These are phyloP conservation scores for Neoniphon sammara DNA, from an alignment of 2,797 vertebrate species.

Conservation along the genomic window DNA sequence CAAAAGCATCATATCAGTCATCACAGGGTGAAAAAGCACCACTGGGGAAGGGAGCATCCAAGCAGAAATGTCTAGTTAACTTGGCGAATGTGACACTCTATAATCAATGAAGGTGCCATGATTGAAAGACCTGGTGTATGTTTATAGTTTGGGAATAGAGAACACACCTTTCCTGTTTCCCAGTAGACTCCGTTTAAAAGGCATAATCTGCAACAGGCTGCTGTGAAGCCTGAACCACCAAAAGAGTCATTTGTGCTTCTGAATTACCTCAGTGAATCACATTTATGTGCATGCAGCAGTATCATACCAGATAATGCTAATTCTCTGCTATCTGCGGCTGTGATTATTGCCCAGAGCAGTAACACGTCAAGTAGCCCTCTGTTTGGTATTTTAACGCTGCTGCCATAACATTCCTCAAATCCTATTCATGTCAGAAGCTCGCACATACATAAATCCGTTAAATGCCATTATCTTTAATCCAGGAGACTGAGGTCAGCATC, in stretches of 20 bases:
- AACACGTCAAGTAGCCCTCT: conserved; percentile 24
- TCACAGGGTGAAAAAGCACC: neutral
- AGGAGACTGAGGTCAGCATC: conserved; percentile 27
- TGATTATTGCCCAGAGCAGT: conserved; percentile 42
- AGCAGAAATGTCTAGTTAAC: neutral
- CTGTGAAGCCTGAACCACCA: conserved; percentile 14
- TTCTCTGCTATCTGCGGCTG: conserved; percentile 70
- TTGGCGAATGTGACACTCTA: neutral
- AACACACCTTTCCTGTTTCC: conserved; percentile 46
- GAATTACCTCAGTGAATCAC: conserved; percentile 57
- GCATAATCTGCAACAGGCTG: conserved; percentile 49
- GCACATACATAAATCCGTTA: conserved; percentile 40
- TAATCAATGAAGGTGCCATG: conserved; percentile 19
- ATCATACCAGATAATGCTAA: conserved; percentile 67
- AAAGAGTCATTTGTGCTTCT: conserved; percentile 41
- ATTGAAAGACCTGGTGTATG: conserved; percentile 15
- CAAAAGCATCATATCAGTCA: conserved; percentile 18
- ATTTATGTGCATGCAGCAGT: conserved; percentile 68
- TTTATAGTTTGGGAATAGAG: conserved; percentile 35
- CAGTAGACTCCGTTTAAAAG: conserved; percentile 13
- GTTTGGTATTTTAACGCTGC: conserved; percentile 46
- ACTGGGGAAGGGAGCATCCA: neutral
- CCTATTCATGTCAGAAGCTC: conserved; percentile 44
- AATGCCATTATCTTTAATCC: conserved; percentile 58
- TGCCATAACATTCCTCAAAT: conserved; percentile 49